Conservation (phyloP, 2,113 vertebrate species). For the Macroglossus sobrinus region DNA sequence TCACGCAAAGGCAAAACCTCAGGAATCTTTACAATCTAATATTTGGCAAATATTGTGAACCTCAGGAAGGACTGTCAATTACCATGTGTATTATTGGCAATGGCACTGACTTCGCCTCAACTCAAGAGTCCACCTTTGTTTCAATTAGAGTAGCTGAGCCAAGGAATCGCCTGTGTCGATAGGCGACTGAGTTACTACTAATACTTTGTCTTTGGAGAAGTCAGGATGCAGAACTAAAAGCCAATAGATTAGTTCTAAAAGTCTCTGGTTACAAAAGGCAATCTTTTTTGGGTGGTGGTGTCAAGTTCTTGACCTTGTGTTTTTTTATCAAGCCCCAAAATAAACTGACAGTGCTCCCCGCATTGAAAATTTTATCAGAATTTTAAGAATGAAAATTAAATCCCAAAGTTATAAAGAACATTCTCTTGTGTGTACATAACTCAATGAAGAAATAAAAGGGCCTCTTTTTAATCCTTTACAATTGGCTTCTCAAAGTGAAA, state of each 20-base stretch:
- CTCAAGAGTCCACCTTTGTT: not conserved
- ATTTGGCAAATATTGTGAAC: constrained; percentile 27
- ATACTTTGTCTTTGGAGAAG: not conserved
- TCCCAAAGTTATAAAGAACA: not conserved
- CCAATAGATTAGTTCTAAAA: not conserved
- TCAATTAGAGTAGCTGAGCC: not conserved
- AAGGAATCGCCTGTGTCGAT: not conserved
- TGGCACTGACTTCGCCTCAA: not conserved
- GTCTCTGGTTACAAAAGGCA: constrained; percentile 13
- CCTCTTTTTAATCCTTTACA: not conserved
- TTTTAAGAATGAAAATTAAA: constrained; percentile 9
- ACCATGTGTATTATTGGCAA: not conserved
- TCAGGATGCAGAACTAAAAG: not conserved
- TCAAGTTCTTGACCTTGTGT: not conserved
- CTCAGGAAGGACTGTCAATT: not conserved
- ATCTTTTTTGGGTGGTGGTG: not conserved
- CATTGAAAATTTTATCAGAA: not conserved
- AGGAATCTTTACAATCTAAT: not conserved
- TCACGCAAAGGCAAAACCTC: not conserved
- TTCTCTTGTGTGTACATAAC: not conserved
- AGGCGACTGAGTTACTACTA: not conserved
- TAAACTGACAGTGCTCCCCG: not conserved
- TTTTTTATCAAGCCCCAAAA: not conserved
- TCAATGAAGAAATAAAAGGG: not conserved
- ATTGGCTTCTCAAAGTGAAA: not conserved